Evolutionary conservation across 2,888 invertebrate genomes (phyloP).

Genomic region (Dolomedes plantarius): DNA sequence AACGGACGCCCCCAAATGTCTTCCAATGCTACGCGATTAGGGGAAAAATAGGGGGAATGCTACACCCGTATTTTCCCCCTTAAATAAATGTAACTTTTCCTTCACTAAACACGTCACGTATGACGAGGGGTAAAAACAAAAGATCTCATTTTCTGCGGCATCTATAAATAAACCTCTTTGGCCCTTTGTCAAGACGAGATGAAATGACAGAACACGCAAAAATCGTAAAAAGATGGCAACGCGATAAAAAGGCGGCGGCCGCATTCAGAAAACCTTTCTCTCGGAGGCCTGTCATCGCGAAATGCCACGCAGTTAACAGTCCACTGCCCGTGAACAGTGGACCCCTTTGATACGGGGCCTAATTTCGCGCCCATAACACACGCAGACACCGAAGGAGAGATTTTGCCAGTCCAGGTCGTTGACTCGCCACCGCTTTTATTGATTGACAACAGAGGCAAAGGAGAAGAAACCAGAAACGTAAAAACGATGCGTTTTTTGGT

Average conservation of each 20-base stretch:
- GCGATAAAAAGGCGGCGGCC: background rate
- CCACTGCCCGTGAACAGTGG: background rate
- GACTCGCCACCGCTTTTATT: slow-evolving; percentile 7
- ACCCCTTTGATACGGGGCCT: background rate
- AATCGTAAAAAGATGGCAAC: background rate
- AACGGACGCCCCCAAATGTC: too few relatives aligned
- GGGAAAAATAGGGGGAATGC: too few relatives aligned
- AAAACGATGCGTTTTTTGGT: background rate
- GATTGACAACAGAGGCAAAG: background rate
- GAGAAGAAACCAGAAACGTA: background rate
- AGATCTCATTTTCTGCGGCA: background rate
- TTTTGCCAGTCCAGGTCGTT: background rate
- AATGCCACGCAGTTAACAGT: background rate
- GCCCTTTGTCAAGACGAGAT: background rate
- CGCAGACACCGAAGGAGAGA: background rate
- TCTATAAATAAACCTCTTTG: background rate
- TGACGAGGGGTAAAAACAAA: background rate
- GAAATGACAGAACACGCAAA: background rate
- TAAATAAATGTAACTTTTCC: background rate
- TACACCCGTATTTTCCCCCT: background rate
- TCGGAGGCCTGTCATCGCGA: background rate
- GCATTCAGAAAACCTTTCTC: background rate
- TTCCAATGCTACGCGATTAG: too few relatives aligned
- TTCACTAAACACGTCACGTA: background rate
- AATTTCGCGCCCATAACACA: background rate